Evolutionary conservation across 92 coral and sea anemone species (phyloP).

Genomic region (Porites lobata): DNA sequence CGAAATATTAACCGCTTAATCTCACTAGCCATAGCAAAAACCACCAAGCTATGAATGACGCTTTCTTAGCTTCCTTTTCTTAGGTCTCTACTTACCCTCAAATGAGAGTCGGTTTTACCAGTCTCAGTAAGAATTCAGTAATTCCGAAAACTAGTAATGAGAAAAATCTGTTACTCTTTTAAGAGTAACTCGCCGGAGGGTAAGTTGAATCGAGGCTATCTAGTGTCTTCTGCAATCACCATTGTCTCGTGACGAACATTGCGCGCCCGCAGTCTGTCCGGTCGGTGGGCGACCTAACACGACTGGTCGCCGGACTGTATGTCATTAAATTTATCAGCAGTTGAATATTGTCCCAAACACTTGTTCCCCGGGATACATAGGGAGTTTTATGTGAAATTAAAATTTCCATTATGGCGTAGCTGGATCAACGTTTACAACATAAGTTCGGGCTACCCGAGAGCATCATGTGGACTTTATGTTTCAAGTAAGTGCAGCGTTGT

Average conservation of each 20-base stretch:
- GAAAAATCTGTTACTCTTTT: neutral
- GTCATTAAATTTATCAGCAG: slow-evolving; percentile 15
- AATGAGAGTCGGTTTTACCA: too few species aligned
- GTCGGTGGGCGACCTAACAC: neutral
- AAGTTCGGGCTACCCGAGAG: neutral
- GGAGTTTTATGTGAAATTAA: slow-evolving; percentile 17
- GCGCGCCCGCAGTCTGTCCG: slow-evolving; percentile 45
- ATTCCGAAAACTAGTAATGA: too few species aligned
- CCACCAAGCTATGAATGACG: slow-evolving; percentile 22
- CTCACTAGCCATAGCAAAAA: slow-evolving; percentile 11
- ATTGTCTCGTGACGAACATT: too few species aligned
- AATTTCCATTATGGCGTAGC: slow-evolving; percentile 39
- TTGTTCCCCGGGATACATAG: slow-evolving; percentile 58
- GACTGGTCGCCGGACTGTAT: slow-evolving; percentile 23
- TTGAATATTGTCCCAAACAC: slow-evolving; percentile 12
- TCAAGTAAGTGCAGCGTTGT: slow-evolving; percentile 37
- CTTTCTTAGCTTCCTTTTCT: neutral
- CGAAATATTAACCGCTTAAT: slow-evolving; percentile 14
- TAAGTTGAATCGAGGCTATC: too few species aligned
- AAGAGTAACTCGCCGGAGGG: neutral
- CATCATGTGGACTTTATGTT: slow-evolving; percentile 38
- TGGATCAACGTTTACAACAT: neutral
- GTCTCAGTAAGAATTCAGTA: too few species aligned
- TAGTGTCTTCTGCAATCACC: neutral
- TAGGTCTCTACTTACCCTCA: neutral